Conservation (phyloP, 2,888 invertebrate species). For the Cantharis lateralis region DNA sequence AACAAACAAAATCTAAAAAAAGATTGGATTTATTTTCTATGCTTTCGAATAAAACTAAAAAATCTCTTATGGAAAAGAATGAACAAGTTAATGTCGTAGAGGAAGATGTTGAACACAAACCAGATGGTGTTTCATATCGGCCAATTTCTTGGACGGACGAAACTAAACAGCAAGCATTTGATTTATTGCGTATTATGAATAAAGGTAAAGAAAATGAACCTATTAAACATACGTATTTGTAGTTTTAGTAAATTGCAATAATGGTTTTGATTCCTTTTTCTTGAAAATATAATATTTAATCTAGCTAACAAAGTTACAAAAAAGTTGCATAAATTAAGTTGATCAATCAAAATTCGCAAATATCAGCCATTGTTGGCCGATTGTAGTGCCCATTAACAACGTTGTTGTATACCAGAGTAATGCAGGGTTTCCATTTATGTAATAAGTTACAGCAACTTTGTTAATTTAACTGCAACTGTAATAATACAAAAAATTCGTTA, state of each 20-base stretch:
- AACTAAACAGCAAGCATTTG: conserved; percentile 51
- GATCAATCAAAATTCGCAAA: too few species aligned
- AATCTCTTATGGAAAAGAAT: conserved; percentile 15
- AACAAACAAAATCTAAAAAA: conserved; percentile 7
- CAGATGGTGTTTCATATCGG: conserved; percentile 11
- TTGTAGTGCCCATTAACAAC: too few species aligned
- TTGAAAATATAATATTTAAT: neutral
- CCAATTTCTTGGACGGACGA: conserved; percentile 51
- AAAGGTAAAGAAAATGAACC: conserved; percentile 36
- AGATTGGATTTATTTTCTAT: conserved; percentile 11
- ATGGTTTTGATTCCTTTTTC: neutral
- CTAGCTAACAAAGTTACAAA: neutral
- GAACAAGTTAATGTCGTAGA: conserved; percentile 4
- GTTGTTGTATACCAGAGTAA: neutral
- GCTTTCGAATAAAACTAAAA: conserved; percentile 7
- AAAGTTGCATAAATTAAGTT: neutral
- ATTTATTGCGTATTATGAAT: conserved; percentile 50
- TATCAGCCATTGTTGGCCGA: too few species aligned
- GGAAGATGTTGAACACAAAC: conserved; percentile 1
- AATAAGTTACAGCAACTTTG: neutral
- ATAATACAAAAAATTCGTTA: too few species aligned
- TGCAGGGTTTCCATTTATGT: neutral
- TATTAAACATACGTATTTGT: conserved; percentile 49
- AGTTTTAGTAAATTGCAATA: conserved; percentile 7
- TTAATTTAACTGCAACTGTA: too few species aligned